phyloP scores from a whole-genome alignment of 37 sponge, comb jelly and placozoan genomes.

The Petrosia ficiformis region DNA sequence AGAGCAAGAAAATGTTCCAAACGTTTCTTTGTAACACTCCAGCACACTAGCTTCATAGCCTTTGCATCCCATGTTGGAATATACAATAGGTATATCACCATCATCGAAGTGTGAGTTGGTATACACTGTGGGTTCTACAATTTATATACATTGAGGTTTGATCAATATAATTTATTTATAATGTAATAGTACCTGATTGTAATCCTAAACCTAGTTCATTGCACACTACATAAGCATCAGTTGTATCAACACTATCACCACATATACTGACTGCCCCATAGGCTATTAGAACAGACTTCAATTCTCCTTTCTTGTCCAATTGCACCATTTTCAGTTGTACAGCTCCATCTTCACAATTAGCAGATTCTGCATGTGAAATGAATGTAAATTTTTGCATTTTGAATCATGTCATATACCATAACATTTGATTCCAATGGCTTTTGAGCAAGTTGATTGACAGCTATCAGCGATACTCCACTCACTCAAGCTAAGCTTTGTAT shows the following conservation, averaged over 20 bases:
- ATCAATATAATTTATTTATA: too few relatives aligned
- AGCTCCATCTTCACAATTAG: constrained; percentile 14
- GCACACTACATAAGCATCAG: too few relatives aligned
- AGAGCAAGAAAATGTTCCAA: too few relatives aligned
- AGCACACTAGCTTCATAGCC: background rate
- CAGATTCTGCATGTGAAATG: too few relatives aligned
- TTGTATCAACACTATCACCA: constrained; percentile 12
- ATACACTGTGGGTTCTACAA: background rate
- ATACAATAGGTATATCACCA: too few relatives aligned
- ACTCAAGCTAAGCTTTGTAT: background rate
- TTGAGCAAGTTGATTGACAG: background rate
- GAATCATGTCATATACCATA: background rate
- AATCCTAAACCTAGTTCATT: too few relatives aligned
- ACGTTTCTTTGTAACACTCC: background rate
- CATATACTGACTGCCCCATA: constrained; percentile 14
- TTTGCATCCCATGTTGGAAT: too few relatives aligned
- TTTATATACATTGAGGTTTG: too few relatives aligned
- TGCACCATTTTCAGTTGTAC: constrained; percentile 7
- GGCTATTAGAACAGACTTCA: constrained; percentile 33
- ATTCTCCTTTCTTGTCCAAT: constrained; percentile 15
- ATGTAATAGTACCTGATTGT: too few relatives aligned
- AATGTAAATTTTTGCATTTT: too few relatives aligned
- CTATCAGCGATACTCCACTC: background rate
- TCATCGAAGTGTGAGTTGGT: background rate
- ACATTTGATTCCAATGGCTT: background rate